Evolutionary conservation across 1,140 invertebrate species (phyloP), one percentile per base, ranked within the genome.

Genomic region (Dreissena polymorpha): DNA sequence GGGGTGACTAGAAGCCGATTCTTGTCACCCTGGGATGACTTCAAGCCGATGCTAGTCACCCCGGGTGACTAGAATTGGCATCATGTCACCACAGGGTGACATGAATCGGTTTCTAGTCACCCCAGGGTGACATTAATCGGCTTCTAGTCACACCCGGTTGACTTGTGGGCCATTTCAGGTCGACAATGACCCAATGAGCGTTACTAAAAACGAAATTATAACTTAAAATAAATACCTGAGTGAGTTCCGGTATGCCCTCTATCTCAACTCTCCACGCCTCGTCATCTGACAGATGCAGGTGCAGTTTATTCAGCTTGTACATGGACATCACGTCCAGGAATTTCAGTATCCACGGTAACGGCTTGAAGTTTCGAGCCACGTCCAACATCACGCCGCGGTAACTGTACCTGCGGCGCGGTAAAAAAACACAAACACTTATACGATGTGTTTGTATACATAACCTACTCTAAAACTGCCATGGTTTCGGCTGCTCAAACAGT

Each of bases 381-480:
- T 92, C 92, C 23, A 92, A 73, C 89, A 91, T 87, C n/a, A 92
- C 39, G 0, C 92, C 92, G 51, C 92, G 83, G 77, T 91, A 92
- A 3, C 51, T 23, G 79, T 86, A 92, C 12, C 91, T 83, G 63
- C 53, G 60, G 57, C 5, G 16, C 27, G 70, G 0, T 89, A 89
- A 14, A 68, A 70, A 51, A 60, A 70, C 39, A n/a, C 2, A n/a
- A 63, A n/a, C 7, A 7, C 2, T 2, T 63, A 10, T n/a, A n/a
- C 7, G 10, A 25, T 63, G 10, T 10, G 10, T 25, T 7, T 2
- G 60, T 63, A 25, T 5, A n/a, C 23, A n/a, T n/a, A 5, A n/a
- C 18, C 2, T n/a, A 7, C 18, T 2, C 60, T 63, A n/a, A n/a
- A 63, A n/a, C 18, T 25, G 60, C 23, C 23, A 25, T 63, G 60